Base-by-base conservation (phyloP, 1,140 invertebrate species). In the Neodiprion pinetum region DNA sequence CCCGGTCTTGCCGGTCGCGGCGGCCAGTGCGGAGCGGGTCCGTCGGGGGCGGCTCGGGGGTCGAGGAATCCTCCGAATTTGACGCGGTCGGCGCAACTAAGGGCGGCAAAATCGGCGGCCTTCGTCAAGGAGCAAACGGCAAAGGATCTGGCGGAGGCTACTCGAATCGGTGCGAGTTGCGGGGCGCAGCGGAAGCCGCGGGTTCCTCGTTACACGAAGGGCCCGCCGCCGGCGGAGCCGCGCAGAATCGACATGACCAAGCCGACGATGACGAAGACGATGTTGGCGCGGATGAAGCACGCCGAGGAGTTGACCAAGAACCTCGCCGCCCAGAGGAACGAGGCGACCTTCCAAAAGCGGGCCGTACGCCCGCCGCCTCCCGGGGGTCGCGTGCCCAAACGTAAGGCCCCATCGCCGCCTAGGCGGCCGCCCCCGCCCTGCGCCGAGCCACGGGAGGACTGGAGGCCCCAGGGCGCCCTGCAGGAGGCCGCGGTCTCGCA, bases 181-280 rank as follows among this genome's bases (percentile, higher is more conserved):
- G 68, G 21, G 47, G 53, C 23, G 9, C 76, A 28, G 3, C 72
- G 14, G 9, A 48, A 48, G 49, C 0, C 11, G 1, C 3, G 40
- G 9, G 23, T 80, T 2, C 69, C 78, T 0, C 77, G 67, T 28
- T 14, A 71, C 0, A 53, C 50, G n/a, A 53, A 53, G 50, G 77
- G 76, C 12, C 76, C 80, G 17, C 71, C 79, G 1, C 69, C 79
- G 2, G n/a, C 71, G 3, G 73, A 77, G 4, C 82, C 83, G 5
- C 82, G 77, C 11, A 84, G 72, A 28, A 67, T 85, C 0, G 79
- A 83, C 0, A 84, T 84, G 23, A 70, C 40, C 3, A 80, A 71
- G n/a, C 84, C 84, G 0, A 28, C 48, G 0, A 53, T 82, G 78
- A 86, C 84, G 0, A 84, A 81, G 48, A 71, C 84, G 3, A 85